Conservation (phyloP, 2,888 invertebrate species). For the Tortrix viridana region DNA sequence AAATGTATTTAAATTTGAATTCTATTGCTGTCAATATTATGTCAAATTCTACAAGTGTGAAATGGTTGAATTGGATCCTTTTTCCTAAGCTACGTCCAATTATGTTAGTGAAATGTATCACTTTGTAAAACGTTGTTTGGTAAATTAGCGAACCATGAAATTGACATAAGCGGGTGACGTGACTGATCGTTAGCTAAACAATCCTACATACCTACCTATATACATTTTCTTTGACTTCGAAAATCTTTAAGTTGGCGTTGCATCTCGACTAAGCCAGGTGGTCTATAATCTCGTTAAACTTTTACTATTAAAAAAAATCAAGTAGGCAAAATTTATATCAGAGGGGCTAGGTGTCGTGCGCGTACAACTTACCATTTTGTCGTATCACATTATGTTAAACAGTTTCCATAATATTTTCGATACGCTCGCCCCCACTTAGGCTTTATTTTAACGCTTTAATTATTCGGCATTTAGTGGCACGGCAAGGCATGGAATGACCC, state of each 20-base stretch:
- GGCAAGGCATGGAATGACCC: conserved; percentile 3
- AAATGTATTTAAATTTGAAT: no score
- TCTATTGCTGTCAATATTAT: no score
- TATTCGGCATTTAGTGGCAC: conserved; percentile 46
- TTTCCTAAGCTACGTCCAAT: no score
- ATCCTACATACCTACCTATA: no score
- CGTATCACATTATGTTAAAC: conserved; percentile 77
- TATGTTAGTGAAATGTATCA: no score
- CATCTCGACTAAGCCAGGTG: conserved; percentile 36
- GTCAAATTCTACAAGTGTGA: no score
- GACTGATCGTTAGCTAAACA: no score
- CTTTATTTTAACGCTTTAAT: conserved; percentile 42
- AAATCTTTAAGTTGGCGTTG: neutral
- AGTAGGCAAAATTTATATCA: neutral
- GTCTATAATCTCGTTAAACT: conserved; percentile 31
- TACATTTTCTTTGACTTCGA: no score
- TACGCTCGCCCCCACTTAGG: conserved; percentile 58
- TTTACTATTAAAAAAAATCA: neutral
- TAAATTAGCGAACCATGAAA: no score
- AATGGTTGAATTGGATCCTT: no score
- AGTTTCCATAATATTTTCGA: conserved; percentile 74
- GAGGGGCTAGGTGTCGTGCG: conserved; percentile 50
- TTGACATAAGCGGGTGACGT: no score
- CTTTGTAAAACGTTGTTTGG: no score
- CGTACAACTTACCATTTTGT: conserved; percentile 74